Evolutionary conservation across 2,888 invertebrate species (phyloP).

Genomic region (Caenorhabditis afra): DNA sequence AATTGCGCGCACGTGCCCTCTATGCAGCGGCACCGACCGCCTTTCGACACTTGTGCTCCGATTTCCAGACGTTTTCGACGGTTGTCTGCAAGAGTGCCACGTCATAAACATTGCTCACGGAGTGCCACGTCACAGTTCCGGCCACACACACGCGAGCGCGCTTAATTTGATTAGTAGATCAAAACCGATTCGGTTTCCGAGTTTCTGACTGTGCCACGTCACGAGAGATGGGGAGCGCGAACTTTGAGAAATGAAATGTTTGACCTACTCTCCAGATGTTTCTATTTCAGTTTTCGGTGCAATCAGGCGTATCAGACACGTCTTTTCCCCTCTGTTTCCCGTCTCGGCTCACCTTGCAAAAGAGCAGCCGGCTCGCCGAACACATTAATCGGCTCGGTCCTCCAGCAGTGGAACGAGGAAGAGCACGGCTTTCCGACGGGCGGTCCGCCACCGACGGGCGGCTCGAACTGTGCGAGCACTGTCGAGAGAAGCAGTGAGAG

Average conservation of each 20-base stretch:
- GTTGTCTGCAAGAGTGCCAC: slow-evolving; percentile 33
- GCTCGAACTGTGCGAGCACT: slow-evolving; percentile 52
- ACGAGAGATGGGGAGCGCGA: no score
- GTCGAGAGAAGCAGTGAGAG: slow-evolving; percentile 47
- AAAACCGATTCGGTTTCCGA: no score
- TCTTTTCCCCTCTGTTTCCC: no score
- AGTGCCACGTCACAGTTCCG: no score
- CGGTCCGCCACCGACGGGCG: slow-evolving; percentile 28
- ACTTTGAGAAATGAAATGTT: not conserved
- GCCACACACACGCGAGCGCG: no score
- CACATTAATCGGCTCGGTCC: slow-evolving; percentile 64
- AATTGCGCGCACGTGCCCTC: slow-evolving; percentile 61
- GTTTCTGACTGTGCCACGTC: no score
- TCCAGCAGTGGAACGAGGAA: slow-evolving; percentile 67
- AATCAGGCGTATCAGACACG: slow-evolving; percentile 11
- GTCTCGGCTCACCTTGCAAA: slow-evolving; percentile 48
- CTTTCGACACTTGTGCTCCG: slow-evolving; percentile 35
- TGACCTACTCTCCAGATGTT: slow-evolving; percentile 5
- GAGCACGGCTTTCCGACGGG: slow-evolving; percentile 61
- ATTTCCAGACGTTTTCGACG: slow-evolving; percentile 53
- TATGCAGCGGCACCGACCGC: slow-evolving; percentile 61
- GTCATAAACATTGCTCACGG: no score
- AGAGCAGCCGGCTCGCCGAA: slow-evolving; percentile 59
- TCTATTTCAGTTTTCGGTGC: slow-evolving; percentile 3
- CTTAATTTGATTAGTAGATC: no score